These are phyloP conservation scores for Lasioglossum albipes DNA, from an alignment of 1,140 invertebrate genomes.

Conservation along the genomic window DNA sequence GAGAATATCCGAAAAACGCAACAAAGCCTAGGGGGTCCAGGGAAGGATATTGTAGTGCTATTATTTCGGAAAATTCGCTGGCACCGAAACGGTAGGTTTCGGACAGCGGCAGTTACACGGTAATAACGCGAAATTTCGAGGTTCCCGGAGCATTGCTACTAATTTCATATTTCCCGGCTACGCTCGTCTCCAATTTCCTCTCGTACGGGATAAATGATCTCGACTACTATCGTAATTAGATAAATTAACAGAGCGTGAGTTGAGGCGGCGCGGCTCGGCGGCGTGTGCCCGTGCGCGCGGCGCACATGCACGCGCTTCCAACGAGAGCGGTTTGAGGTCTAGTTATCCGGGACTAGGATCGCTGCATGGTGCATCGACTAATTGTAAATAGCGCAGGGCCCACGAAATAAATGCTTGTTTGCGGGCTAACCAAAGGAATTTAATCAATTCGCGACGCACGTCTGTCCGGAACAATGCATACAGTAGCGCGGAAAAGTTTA, in stretches of 20 bases:
- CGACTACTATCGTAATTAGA: conserved; percentile 60
- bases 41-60: neutral
- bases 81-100: neutral
- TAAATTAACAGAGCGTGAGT: conserved; percentile 64
- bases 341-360: conserved; percentile 51
- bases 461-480: neutral
- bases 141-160: conserved; percentile 56
- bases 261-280: conserved; percentile 20
- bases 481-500: no score
- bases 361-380: conserved; percentile 30
- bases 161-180: conserved; percentile 58
- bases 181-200: conserved; percentile 57
- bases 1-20: neutral
- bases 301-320: conserved; percentile 8
- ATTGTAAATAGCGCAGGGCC: conserved; percentile 38
- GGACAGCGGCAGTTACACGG: conserved; percentile 7
- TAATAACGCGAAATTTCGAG: conserved; percentile 51
- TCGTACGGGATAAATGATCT: conserved; percentile 57
- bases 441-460: neutral
- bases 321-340: conserved; percentile 52
- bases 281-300: conserved; percentile 31
- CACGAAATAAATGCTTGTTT: conserved; percentile 46
- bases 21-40: neutral
- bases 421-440: conserved; percentile 6
- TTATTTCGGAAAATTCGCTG: neutral